These are phyloP conservation scores for Xiphias gladius DNA, from an alignment of 2,113 vertebrate species.

Conservation along the genomic window DNA sequence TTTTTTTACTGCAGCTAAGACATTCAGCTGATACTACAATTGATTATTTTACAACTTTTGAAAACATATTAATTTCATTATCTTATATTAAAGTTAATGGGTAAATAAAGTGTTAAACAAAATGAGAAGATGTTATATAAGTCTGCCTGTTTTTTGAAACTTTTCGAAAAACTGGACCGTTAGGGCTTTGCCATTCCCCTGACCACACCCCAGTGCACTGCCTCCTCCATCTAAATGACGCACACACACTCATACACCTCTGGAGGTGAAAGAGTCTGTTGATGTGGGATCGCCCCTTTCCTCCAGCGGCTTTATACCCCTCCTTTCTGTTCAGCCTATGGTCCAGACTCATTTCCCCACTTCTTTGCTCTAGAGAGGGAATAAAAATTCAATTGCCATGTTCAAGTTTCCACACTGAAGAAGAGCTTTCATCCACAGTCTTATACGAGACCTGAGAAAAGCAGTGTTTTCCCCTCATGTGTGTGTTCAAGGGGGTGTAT, in stretches of 20 bases:
- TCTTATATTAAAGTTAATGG: background rate
- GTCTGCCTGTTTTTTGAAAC: conserved; percentile 15
- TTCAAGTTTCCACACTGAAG: conserved; percentile 42
- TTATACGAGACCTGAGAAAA: conserved; percentile 20
- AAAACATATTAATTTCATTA: background rate
- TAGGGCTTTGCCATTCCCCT: conserved; percentile 55
- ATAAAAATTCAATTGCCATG: conserved; percentile 48
- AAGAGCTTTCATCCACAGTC: conserved; percentile 47
- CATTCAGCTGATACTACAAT: background rate
- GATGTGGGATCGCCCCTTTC: conserved; percentile 64
- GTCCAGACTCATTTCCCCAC: conserved; percentile 21
- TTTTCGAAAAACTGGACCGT: conserved; percentile 70
- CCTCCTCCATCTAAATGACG: conserved; percentile 58
- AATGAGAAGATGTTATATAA: conserved; percentile 11
- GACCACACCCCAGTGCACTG: conserved; percentile 63
- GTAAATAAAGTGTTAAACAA: conserved; percentile 6
- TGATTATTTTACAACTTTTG: background rate
- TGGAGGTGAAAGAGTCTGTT: conserved; percentile 83
- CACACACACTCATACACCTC: conserved; percentile 61
- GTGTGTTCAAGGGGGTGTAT: background rate
- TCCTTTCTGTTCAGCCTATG: conserved; percentile 46
- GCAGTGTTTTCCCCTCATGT: conserved; percentile 25
- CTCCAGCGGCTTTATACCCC: conserved; percentile 39
- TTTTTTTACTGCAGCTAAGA: background rate
- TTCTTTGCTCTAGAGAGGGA: conserved; percentile 48